Evolutionary conservation across 1,140 invertebrate genomes (phyloP).

Genomic region (Drosophila sulfurigaster): DNA sequence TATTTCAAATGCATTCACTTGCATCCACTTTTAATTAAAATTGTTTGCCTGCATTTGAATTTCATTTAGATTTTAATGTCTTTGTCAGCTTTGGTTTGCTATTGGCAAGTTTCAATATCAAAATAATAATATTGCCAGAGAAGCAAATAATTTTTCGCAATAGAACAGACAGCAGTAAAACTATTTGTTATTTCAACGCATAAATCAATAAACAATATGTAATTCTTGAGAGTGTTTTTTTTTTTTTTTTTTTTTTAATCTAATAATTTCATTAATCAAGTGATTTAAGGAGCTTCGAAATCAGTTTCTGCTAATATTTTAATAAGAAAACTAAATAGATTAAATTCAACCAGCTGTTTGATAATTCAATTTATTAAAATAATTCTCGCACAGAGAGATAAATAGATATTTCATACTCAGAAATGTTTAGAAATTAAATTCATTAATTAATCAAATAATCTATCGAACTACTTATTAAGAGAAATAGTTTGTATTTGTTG

Average conservation of each 20-base stretch:
- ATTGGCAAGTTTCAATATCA: conserved; percentile 5
- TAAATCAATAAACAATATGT: neutral
- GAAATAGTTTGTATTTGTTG: too few species aligned
- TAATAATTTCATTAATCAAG: neutral
- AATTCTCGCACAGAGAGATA: too few species aligned
- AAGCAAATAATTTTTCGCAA: neutral
- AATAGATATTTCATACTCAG: too few species aligned
- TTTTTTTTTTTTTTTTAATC: neutral
- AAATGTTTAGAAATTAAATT: too few species aligned
- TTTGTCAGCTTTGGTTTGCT: conserved; percentile 12
- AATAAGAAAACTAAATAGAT: neutral
- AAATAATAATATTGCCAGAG: conserved; percentile 11
- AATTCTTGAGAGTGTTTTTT: neutral
- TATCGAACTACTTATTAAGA: too few species aligned
- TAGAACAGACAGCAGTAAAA: neutral
- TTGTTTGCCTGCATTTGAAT: conserved; percentile 20
- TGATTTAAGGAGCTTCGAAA: neutral
- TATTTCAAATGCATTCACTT: conserved; percentile 10
- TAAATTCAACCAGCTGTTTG: too few species aligned
- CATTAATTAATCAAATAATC: too few species aligned
- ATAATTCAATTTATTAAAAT: too few species aligned
- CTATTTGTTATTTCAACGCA: neutral
- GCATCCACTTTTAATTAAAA: conserved; percentile 34
- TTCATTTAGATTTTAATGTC: conserved; percentile 8
- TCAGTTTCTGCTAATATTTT: neutral